Conservation (phyloP, 2,113 vertebrate genomes). For the Apaloderma vittatum region DNA sequence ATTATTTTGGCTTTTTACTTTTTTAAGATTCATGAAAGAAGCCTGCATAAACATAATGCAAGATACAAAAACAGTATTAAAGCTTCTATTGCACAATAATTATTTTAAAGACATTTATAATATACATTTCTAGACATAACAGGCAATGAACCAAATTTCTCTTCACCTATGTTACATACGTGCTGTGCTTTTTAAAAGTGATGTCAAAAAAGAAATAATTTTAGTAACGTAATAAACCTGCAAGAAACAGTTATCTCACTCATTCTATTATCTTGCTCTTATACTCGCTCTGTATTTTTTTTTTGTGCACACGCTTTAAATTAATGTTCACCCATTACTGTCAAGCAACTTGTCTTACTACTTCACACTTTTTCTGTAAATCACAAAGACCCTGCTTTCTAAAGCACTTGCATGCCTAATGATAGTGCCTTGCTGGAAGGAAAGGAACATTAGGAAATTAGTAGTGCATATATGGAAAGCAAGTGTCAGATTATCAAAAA, state of each 20-base stretch:
- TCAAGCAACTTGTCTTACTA: conserved; percentile 9
- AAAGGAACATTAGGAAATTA: not conserved
- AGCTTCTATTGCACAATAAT: not conserved
- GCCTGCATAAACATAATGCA: not conserved
- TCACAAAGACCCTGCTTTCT: not conserved
- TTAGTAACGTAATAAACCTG: conserved; percentile 22
- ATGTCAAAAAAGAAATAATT: conserved; percentile 29
- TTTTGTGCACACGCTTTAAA: not conserved
- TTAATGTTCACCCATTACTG: conserved; percentile 37
- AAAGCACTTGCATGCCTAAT: not conserved
- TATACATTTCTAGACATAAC: not conserved
- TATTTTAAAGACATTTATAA: not conserved
- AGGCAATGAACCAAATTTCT: conserved; percentile 22
- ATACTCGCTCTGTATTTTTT: not conserved
- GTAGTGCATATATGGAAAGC: not conserved
- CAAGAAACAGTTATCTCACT: conserved; percentile 6
- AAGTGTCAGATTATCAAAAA: not conserved
- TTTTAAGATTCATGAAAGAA: not conserved
- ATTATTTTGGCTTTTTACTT: not conserved
- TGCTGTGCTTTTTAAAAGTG: not conserved
- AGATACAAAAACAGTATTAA: not conserved
- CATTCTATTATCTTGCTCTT: conserved; percentile 35
- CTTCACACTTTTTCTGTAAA: not conserved
- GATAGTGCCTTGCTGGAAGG: not conserved
- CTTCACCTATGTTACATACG: not conserved